Evolutionary conservation across 2,113 vertebrate species (phyloP), one percentile per base, ranked within the genome.

Genomic region (Thunnus thynnus): DNA sequence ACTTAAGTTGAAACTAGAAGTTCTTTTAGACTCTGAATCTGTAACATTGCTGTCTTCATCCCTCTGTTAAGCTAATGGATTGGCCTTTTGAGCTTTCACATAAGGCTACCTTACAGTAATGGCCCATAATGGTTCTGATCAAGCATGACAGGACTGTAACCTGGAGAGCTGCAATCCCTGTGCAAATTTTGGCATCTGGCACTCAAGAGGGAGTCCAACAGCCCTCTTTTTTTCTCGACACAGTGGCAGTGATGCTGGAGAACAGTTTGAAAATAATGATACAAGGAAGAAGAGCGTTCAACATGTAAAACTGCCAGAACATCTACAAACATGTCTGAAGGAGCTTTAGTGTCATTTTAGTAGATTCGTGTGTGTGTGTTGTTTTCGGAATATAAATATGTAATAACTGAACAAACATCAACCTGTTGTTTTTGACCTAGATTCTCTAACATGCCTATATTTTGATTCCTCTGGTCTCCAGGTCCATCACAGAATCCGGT

Each of bases 401-500:
- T 11, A 20, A 36, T 52, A 25, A 54, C 20, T 50, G 4, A 51
- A 25, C 12, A 46, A 46, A 78, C 22, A 48, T 14, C 1, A 27
- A 48, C 20, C 13, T 71, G 48, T 27, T 41, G 36, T 27, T 5
- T 55, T 51, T 50, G 5, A 54, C 13, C 10, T 48, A 22, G 16
- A 17, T 12, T 44, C 13, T 57, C 3, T 61, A 64, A 77, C 20
- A 14, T 66, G 11, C 22, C 27, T 51, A 3, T 73, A 17, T 84
- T 54, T 54, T 47, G 52, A 25, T 60, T n/a, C 64, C 46, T 62
- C 69, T 61, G 22, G 48, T 25, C 89, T 89, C 18, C 71, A 99
- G 98, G 98, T 94, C 98, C 98, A 69, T 95, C 97, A 50, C 97
- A 95, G 70, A 97, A 95, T 87, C 94, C 95, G 54, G 77, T 95